A percentile compares a stretch with the other conserved stretches of the same genome.
These are phyloP conservation scores for Adrianichthys oophorus DNA, from an alignment of 2,797 vertebrate genomes.

Conservation along the genomic window DNA sequence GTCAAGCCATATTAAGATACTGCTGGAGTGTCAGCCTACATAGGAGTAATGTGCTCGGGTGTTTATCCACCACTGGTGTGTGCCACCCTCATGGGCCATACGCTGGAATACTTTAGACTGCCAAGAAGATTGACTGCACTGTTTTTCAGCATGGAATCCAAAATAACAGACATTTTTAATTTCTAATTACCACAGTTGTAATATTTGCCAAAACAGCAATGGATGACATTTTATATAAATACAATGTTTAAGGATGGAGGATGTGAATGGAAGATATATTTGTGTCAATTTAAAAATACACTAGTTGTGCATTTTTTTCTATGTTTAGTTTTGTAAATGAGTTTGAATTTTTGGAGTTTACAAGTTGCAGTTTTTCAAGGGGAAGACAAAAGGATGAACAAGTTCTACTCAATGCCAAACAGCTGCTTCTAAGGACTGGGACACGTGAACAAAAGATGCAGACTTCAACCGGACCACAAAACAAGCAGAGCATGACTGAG, in stretches of 20 bases:
- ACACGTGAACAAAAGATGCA: no score
- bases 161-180: constrained; percentile 3
- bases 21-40: not conserved
- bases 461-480: no score
- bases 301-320: not conserved
- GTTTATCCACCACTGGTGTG: constrained; percentile 5
- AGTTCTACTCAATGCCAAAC: no score
- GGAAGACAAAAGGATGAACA: no score
- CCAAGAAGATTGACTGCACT: not conserved
- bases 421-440: no score
- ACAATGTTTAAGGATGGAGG: no score
- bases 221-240: not conserved
- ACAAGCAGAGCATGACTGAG: no score
- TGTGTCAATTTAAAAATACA: not conserved
- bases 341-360: no score
- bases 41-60: constrained; percentile 2
- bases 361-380: no score
- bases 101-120: constrained; percentile 7
- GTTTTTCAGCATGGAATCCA: not conserved
- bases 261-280: not conserved
- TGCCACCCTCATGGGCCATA: constrained; percentile 3
- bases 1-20: constrained; percentile 11
- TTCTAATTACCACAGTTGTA: constrained; percentile 4
- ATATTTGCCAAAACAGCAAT: constrained; percentile 9
- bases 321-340: no score